Base-by-base conservation (phyloP, 2,888 invertebrate species). In the Cartodere bifasciata region DNA sequence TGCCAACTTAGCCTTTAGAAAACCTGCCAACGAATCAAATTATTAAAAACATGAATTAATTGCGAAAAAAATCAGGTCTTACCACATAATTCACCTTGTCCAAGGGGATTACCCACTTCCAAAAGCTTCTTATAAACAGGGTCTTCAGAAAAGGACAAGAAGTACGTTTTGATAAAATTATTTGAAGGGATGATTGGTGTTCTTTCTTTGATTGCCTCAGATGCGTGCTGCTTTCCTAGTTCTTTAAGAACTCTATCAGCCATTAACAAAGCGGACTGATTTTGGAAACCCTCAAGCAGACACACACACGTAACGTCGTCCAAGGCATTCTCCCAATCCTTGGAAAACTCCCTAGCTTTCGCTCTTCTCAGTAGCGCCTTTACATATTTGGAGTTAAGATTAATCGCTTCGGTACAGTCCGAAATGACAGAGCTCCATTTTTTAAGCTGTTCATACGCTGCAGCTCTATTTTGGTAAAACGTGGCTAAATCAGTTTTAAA, bases 381-480 rank as follows among this genome's bases (percentile, higher is more conserved):
- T 9, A 79, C 70, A 58, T 94, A 95, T 42, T 72, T 78, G 21
- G 79, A 78, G 58, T 94, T 88, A 15, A 81, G 65, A 50, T 82
- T 74, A 17, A 95, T 65, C 2, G 95, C 91, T 50, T 71, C 74
- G 2, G 80, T 74, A 52, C 92, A 92, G 56, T 94, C 92, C 39
- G 77, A 74, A 49, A 86, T 81, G 1, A 91, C 90, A 41, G 79
- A 70, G 37, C 72, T 72, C 70, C 81, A 85, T 60, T 85, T 82
- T 59, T 81, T 78, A 52, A 91, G 64, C 58, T 90, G 85, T 58
- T 94, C 94, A 58, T 88, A 87, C 23, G 91, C 86, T 10, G 94
- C 95, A 7, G 94, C 95, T 47, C 92, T 75, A 55, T 95, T 95
- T 58, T 95, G 95, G 58, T 90, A 91, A 60, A 87, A 91, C 10